phyloP scores from a whole-genome alignment of 2,888 invertebrate genomes.

The Pachymerium ferrugineum region DNA sequence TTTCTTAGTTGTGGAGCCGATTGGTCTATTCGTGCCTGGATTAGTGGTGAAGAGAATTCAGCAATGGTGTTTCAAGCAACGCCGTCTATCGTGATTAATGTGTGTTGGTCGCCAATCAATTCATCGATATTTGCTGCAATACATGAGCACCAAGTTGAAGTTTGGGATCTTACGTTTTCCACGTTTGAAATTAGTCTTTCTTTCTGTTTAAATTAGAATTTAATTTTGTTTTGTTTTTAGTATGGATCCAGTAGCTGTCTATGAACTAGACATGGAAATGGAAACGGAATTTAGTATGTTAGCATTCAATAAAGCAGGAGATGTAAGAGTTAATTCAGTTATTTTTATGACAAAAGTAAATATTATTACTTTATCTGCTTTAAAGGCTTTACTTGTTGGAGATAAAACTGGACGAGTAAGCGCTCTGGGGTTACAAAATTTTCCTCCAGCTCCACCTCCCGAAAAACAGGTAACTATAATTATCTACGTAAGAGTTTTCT shows the following conservation, averaged over 20 bases:
- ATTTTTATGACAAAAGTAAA: too few species aligned
- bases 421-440: not conserved
- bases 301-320: not conserved
- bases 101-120: constrained; percentile 5
- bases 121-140: not conserved
- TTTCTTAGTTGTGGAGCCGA: not conserved
- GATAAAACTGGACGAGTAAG: not conserved
- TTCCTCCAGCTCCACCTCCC: not conserved
- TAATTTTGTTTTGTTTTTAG: not conserved
- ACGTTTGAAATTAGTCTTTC: not conserved
- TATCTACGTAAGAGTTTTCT: too few species aligned
- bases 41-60: not conserved
- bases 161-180: not conserved
- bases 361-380: too few species aligned
- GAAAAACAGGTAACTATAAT: too few species aligned
- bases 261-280: not conserved
- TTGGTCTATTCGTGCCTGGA: not conserved
- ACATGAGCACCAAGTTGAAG: not conserved
- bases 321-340: not conserved
- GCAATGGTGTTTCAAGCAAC: not conserved
- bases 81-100: not conserved
- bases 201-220: not conserved
- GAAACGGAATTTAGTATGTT: not conserved
- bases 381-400: not conserved
- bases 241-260: not conserved